A percentile compares a stretch with the other conserved stretches of the same genome.
phyloP scores from a whole-genome alignment of 1,140 invertebrate species.

The Apis mellifera region Amel_HAv3.1 CM009931.2:11144001-11144500 shows the following conservation, averaged over 20 bases:
- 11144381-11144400: slow-evolving; percentile 8
- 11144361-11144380: neutral
- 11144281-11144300: neutral
- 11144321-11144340: too few species aligned
- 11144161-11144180: neutral
- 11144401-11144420: neutral
- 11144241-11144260: neutral
- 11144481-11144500: neutral
- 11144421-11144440: neutral
- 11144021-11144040: slow-evolving; percentile 37
- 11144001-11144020: slow-evolving; percentile 17
- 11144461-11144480: neutral
- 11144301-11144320: neutral
- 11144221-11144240: too few species aligned
- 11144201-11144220: neutral
- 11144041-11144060: slow-evolving; percentile 32
- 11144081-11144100: too few species aligned
- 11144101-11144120: neutral
- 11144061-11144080: slow-evolving; percentile 21
- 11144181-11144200: neutral
- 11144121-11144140: neutral
- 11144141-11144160: neutral
- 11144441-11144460: neutral
- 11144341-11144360: neutral
- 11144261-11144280: neutral